Conservation (phyloP, 2,797 vertebrate genomes). For the Numenius phaeopus region DNA sequence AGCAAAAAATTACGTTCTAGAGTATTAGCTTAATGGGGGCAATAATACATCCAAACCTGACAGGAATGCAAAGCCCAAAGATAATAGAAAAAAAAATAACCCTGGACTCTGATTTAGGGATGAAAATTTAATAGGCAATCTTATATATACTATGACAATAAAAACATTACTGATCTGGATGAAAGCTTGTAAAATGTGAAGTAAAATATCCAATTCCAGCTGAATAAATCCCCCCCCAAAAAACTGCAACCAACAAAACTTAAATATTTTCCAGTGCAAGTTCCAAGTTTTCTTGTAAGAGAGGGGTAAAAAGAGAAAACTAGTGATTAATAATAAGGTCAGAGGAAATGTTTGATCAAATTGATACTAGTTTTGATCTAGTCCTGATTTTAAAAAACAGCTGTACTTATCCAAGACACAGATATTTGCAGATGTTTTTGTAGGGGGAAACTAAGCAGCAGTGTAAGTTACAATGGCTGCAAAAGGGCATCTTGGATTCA, state of each 20-base stretch:
- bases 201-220: not conserved
- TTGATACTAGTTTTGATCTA: not conserved
- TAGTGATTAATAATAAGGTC: not conserved
- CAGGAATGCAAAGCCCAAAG: not conserved
- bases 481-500: not conserved
- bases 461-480: not conserved
- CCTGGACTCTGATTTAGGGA: not conserved
- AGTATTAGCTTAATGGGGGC: not conserved
- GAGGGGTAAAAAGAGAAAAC: not conserved
- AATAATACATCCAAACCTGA: not conserved
- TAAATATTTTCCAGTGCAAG: not conserved
- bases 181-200: not conserved
- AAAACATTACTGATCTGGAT: not conserved
- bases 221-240: not conserved
- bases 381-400: not conserved
- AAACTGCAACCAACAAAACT: not conserved
- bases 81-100: not conserved
- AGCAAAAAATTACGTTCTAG: not conserved
- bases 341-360: not conserved
- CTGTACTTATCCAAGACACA: not conserved
- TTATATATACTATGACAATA: not conserved
- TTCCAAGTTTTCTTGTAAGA: not conserved
- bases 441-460: not conserved
- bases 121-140: not conserved
- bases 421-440: not conserved